Evolutionary conservation across 2,113 vertebrate species (phyloP).

Genomic region (Jacana jacana): DNA sequence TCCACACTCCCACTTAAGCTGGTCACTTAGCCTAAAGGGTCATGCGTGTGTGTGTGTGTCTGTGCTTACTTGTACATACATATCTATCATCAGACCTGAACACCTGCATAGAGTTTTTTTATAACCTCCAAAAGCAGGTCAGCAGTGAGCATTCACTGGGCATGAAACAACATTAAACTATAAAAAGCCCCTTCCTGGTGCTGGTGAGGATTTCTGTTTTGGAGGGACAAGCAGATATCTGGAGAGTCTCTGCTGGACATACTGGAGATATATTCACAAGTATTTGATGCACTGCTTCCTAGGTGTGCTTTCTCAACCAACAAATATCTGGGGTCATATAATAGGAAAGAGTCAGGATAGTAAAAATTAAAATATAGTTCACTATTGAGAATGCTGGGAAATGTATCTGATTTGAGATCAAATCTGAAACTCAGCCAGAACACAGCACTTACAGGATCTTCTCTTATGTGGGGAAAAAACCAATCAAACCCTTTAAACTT

Average conservation of each 20-base stretch:
- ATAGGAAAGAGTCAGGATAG: background rate
- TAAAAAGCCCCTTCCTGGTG: background rate
- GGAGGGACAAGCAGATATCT: background rate
- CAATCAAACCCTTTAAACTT: background rate
- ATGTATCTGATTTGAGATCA: background rate
- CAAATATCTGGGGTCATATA: background rate
- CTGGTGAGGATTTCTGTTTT: background rate
- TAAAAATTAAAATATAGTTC: background rate
- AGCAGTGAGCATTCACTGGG: constrained; percentile 27
- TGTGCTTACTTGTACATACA: background rate
- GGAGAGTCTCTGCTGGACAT: background rate
- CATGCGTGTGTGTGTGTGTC: background rate
- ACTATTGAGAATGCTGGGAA: background rate
- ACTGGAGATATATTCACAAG: background rate
- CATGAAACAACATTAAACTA: constrained; percentile 29
- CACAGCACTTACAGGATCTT: background rate
- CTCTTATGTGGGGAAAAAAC: background rate
- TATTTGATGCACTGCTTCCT: background rate
- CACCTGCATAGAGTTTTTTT: background rate
- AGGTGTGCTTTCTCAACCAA: background rate
- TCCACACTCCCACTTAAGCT: background rate
- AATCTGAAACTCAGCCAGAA: background rate
- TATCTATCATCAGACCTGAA: background rate
- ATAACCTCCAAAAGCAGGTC: background rate
- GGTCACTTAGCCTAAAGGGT: background rate